Conservation (phyloP, 92 coral and sea anemone species). For the Palythoa grandis region DNA sequence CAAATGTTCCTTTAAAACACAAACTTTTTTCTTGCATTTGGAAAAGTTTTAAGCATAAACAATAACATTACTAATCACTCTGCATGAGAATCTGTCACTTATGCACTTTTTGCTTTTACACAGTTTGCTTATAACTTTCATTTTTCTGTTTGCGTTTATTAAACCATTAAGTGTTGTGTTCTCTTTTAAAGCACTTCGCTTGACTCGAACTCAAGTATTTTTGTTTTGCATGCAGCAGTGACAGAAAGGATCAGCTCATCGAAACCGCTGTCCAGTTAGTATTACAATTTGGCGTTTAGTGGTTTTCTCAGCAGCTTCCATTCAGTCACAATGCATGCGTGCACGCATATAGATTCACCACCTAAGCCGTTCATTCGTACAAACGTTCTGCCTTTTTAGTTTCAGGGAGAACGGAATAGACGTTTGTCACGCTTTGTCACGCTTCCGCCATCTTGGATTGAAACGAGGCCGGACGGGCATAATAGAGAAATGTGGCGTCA, state of each 20-base stretch:
- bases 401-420: background rate
- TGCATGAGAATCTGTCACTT: no score
- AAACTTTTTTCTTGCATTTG: no score
- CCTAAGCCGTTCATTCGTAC: background rate
- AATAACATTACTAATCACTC: no score
- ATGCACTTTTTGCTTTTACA: no score
- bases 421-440: no score
- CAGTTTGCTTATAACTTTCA: background rate
- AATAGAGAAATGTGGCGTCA: no score
- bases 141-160: background rate
- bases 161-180: background rate
- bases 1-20: no score
- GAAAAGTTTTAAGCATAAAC: no score
- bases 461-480: no score
- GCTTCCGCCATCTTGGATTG: no score
- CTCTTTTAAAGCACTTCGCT: background rate
- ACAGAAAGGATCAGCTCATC: conserved; percentile 18
- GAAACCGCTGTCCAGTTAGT: conserved; percentile 37
- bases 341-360: background rate
- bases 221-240: conserved; percentile 44
- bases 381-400: background rate
- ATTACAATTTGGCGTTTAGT: background rate
- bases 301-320: background rate
- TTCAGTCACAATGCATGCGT: conserved; percentile 16
- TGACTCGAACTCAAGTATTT: background rate